Evolutionary conservation across 2,888 invertebrate genomes (phyloP), one percentile per base, ranked within the genome.

Genomic region (Dugesia japonica): DNA sequence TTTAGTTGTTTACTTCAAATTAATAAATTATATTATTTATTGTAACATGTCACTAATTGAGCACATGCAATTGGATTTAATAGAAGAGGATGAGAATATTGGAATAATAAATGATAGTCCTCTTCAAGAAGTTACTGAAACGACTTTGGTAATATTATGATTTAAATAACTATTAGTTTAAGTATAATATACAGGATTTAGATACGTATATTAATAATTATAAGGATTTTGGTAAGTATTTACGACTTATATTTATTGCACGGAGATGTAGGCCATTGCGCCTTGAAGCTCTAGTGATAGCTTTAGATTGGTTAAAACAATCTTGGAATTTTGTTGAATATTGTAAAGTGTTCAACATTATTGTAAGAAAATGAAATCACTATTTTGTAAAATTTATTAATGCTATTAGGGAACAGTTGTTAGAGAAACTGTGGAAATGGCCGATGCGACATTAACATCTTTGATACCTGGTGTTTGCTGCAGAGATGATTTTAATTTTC

Each of bases 151-250:
- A 31, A n/a, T n/a, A n/a, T n/a, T n/a, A n/a, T n/a, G n/a, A n/a
- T n/a, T n/a, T n/a, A n/a, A n/a, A n/a, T n/a, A n/a, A n/a, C n/a
- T n/a, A n/a, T n/a, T n/a, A n/a, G n/a, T n/a, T n/a, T n/a, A n/a
- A n/a, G n/a, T n/a, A n/a, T 31, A 7, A 31, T 31, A 13, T 31
- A 31, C 13, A 31, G 56, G 56, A 56, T 23, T 23, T 56, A 56
- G 56, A 20, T 23, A 20, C 56, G 1, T 23, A 56, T 23, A 56
- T 56, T 23, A 56, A 56, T 23, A 56, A 56, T 23, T 56, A 56
- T n/a, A 56, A 56, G 56, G 56, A 56, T n/a, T 56, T 56, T 56
- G 56, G 56, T 4, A 56, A 56, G 17, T 56, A 56, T 56, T n/a
- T 56, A n/a, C 4, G 56, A 23, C 56, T 56, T n/a, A 56, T 56